A percentile compares a stretch with the other conserved stretches of the same genome.
Conservation (phyloP, 2,888 invertebrate genomes). For the Catocala sponsa region DNA sequence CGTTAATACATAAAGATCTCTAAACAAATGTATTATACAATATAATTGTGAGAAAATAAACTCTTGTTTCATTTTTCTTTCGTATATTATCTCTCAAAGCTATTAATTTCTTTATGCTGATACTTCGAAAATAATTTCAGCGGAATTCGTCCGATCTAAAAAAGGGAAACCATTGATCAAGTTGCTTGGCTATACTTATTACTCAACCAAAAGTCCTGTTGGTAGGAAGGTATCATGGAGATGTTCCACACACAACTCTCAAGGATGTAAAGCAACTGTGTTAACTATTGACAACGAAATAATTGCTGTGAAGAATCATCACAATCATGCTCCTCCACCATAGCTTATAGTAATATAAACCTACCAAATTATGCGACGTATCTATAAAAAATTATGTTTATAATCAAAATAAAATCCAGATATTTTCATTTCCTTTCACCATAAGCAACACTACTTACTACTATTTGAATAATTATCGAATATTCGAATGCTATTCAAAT, state of each 20-base stretch:
- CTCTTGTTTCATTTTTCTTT: neutral
- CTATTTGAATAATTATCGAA: too few species aligned
- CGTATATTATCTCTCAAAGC: neutral
- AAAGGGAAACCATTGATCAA: conserved; percentile 43
- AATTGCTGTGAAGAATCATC: conserved; percentile 10
- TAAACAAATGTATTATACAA: too few species aligned
- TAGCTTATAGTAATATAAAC: neutral
- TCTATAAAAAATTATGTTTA: too few species aligned
- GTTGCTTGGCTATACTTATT: conserved; percentile 54
- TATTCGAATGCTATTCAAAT: too few species aligned
- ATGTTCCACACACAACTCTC: conserved; percentile 52
- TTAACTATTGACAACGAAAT: conserved; percentile 46
- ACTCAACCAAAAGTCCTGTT: conserved; percentile 3
- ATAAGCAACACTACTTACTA: too few species aligned
- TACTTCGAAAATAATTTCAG: conserved; percentile 22
- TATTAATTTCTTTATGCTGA: neutral
- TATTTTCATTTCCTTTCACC: too few species aligned
- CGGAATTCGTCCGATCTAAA: conserved; percentile 26
- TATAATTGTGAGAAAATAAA: too few species aligned
- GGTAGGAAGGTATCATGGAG: conserved; percentile 45
- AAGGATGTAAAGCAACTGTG: conserved; percentile 54
- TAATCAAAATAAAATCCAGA: too few species aligned
- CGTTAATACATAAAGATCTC: too few species aligned
- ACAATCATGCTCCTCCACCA: conserved; percentile 23
- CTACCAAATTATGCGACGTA: too few species aligned